Percentiles rank a stretch among this genome's conserved stretches.
Evolutionary conservation across 2,888 invertebrate genomes (phyloP).

Genomic region (Eumacrocentrus americanus): DNA sequence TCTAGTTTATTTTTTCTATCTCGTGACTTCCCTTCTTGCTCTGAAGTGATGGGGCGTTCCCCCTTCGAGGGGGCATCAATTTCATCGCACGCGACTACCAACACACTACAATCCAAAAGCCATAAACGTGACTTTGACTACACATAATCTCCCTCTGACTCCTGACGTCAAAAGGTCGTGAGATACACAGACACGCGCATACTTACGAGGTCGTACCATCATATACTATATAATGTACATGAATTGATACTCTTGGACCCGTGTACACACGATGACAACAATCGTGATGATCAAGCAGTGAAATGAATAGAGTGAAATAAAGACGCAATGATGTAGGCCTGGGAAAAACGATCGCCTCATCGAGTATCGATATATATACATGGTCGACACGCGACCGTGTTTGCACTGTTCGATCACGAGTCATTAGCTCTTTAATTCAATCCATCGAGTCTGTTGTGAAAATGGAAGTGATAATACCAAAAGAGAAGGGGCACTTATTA

Average conservation of each 20-base stretch:
- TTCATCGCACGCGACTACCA: constrained; percentile 31
- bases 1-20: not conserved
- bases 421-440: constrained; percentile 47
- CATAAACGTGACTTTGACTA: constrained; percentile 21
- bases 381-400: constrained; percentile 48
- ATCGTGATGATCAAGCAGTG: constrained; percentile 19
- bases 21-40: constrained; percentile 1
- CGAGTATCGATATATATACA: not conserved
- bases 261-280: constrained; percentile 7
- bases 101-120: constrained; percentile 17
- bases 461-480: not conserved
- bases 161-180: constrained; percentile 9
- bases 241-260: not conserved
- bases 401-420: constrained; percentile 48
- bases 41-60: constrained; percentile 33
- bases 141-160: constrained; percentile 8
- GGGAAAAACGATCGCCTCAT: constrained; percentile 23
- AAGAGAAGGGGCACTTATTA: too few relatives aligned
- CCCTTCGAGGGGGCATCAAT: constrained; percentile 31
- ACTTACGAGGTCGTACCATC: not conserved
- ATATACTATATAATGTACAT: not conserved
- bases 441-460: constrained; percentile 30
- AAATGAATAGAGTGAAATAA: constrained; percentile 4
- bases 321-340: constrained; percentile 13
- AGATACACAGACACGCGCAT: not conserved